A percentile compares a stretch with the other conserved stretches of the same genome.
These are phyloP conservation scores for Oithona nana DNA, from an alignment of 2,888 invertebrate genomes.

Conservation along the genomic window DNA sequence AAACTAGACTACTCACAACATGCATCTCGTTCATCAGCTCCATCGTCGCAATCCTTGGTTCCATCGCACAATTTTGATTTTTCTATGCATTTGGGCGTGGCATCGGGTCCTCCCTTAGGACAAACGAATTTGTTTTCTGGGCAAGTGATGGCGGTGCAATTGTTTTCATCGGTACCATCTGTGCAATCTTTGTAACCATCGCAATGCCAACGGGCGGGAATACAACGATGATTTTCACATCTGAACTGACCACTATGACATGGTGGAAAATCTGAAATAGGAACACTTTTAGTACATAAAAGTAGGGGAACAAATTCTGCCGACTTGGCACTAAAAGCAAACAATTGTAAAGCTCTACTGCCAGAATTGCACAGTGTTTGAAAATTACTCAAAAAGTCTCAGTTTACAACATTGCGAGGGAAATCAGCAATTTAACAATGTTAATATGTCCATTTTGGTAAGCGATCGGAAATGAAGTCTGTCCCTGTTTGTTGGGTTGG, in stretches of 20 bases:
- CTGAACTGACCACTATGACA: conserved; percentile 80
- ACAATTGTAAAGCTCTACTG: background rate
- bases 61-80: conserved; percentile 74
- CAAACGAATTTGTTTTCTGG: conserved; percentile 80
- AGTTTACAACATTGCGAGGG: no score
- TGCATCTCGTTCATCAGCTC: conserved; percentile 66
- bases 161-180: conserved; percentile 71
- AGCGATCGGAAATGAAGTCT: no score
- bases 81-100: conserved; percentile 66
- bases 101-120: conserved; percentile 45
- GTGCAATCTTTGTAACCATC: conserved; percentile 50
- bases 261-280: conserved; percentile 54
- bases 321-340: background rate
- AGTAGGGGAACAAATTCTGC: background rate
- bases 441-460: no score
- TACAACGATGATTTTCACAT: conserved; percentile 78
- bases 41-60: conserved; percentile 72
- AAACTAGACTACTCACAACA: conserved; percentile 52
- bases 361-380: background rate
- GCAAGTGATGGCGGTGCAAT: conserved; percentile 69
- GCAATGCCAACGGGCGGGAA: conserved; percentile 44
- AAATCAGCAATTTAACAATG: conserved; percentile 2
- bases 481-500: no score
- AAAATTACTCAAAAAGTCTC: background rate
- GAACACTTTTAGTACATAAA: background rate